phyloP scores from a whole-genome alignment of 2,888 invertebrate genomes.

The Leptarthrus brevirostris region DNA sequence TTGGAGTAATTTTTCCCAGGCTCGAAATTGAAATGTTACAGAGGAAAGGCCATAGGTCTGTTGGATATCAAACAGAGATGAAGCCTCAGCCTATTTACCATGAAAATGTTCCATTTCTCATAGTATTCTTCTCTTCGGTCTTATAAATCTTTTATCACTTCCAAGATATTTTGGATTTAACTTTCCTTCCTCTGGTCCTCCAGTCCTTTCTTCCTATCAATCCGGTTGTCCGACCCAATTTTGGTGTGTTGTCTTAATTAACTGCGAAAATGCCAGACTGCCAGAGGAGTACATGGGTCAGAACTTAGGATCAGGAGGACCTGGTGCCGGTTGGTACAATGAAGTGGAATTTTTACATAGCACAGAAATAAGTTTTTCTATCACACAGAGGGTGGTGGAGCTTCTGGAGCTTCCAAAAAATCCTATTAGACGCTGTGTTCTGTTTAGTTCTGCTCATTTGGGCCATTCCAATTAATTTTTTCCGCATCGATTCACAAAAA shows the following conservation, averaged over 20 bases:
- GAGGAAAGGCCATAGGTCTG: not conserved
- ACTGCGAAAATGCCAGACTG: conserved; percentile 27
- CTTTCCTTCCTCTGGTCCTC: too few species aligned
- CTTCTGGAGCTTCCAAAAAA: conserved; percentile 1
- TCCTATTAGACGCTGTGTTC: conserved; percentile 21
- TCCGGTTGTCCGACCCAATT: not conserved
- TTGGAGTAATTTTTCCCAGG: conserved; percentile 37
- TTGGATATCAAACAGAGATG: not conserved
- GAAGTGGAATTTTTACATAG: conserved; percentile 14
- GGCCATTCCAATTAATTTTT: conserved; percentile 27
- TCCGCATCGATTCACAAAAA: conserved; percentile 18
- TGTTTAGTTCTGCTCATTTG: not conserved
- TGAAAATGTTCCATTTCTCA: conserved; percentile 15
- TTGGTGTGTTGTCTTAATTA: conserved; percentile 16
- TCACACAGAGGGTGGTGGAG: not conserved
- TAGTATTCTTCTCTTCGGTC: not conserved
- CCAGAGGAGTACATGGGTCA: conserved; percentile 1
- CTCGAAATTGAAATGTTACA: conserved; percentile 3
- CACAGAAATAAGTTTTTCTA: conserved; percentile 4
- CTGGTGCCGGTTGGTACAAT: not conserved
- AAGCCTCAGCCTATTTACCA: not conserved
- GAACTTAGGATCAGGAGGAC: not conserved
- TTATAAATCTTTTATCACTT: conserved; percentile 40
- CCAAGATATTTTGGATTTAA: conserved; percentile 21
- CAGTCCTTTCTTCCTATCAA: not conserved